phyloP scores from a whole-genome alignment of 1,140 invertebrate species.

The Pissodes strobi region DNA sequence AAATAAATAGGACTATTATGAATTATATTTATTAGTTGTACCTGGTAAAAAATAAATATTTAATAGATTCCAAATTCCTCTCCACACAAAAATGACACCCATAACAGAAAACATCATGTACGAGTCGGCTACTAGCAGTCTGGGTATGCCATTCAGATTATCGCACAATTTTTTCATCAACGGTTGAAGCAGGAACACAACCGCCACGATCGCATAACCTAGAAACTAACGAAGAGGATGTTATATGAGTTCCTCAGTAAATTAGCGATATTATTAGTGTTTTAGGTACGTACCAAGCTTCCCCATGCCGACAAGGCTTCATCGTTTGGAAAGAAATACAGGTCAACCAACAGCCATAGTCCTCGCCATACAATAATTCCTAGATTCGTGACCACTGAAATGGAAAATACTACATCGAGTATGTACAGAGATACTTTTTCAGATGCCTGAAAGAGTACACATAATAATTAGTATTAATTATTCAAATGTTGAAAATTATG shows the following conservation, averaged over 20 bases:
- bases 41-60: conserved; percentile 77
- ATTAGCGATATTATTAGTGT: not conserved
- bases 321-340: conserved; percentile 74
- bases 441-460: conserved; percentile 69
- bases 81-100: conserved; percentile 83
- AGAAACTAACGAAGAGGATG: conserved; percentile 67
- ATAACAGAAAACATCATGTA: conserved; percentile 76
- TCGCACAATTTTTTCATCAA: conserved; percentile 70
- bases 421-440: conserved; percentile 73
- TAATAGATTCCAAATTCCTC: conserved; percentile 78
- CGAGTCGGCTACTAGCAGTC: conserved; percentile 68
- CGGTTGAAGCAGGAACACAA: conserved; percentile 74
- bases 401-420: conserved; percentile 82
- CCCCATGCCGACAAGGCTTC: conserved; percentile 66
- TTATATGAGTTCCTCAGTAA: no score
- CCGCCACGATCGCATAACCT: conserved; percentile 70
- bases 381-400: conserved; percentile 78
- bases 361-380: conserved; percentile 88
- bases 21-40: no score
- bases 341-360: conserved; percentile 78
- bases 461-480: no score
- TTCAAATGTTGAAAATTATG: no score
- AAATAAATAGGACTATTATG: no score
- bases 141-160: conserved; percentile 57
- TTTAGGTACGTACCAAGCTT: conserved; percentile 67